phyloP scores from a whole-genome alignment of 2,888 invertebrate species.

The Campoplex nolae region DNA sequence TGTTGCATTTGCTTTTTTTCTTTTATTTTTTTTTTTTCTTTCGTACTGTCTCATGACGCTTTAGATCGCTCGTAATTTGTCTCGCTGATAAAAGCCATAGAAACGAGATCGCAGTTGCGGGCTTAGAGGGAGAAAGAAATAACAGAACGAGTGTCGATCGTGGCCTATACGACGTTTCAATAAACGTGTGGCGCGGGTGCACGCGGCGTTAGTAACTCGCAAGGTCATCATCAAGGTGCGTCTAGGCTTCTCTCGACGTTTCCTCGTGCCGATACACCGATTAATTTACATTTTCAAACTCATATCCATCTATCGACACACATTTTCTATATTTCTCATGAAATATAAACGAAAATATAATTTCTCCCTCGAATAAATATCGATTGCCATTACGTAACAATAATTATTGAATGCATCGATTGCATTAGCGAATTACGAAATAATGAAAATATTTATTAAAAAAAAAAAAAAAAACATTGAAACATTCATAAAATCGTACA shows the following conservation, averaged over 20 bases:
- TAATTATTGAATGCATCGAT: neutral
- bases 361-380: neutral
- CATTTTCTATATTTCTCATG: neutral
- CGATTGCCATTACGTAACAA: neutral
- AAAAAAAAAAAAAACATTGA: neutral
- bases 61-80: slow-evolving; percentile 65
- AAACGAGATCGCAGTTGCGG: slow-evolving; percentile 7
- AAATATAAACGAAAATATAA: neutral
- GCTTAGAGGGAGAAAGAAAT: neutral
- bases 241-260: slow-evolving; percentile 4
- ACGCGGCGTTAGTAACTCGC: slow-evolving; percentile 61
- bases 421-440: neutral
- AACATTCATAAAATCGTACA: neutral
- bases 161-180: slow-evolving; percentile 65
- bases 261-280: slow-evolving; percentile 10
- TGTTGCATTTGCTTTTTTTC: neutral
- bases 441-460: neutral
- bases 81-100: slow-evolving; percentile 38
- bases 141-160: slow-evolving; percentile 7
- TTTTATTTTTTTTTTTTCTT: neutral
- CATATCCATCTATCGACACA: neutral
- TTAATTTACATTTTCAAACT: neutral
- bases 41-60: neutral
- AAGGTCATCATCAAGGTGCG: slow-evolving; percentile 61
- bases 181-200: slow-evolving; percentile 50